Percentiles rank a stretch among this genome's conserved stretches.
These are phyloP conservation scores for Canis aureus DNA, from an alignment of 2,113 vertebrate species.

Conservation along the genomic window DNA sequence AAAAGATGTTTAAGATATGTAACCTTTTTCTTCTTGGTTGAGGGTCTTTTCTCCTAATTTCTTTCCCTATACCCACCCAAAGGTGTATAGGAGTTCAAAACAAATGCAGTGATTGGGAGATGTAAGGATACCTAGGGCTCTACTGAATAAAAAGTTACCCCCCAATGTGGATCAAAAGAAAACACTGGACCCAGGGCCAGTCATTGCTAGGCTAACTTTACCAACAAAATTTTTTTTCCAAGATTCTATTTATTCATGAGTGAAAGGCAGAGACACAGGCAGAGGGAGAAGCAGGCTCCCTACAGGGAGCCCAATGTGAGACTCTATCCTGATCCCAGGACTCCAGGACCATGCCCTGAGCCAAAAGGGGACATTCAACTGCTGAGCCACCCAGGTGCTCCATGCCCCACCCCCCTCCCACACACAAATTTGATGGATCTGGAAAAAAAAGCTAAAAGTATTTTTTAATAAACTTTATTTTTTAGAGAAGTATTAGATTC, in stretches of 20 bases:
- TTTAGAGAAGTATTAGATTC: neutral
- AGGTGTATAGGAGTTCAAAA: neutral
- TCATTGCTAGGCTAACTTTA: neutral
- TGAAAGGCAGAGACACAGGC: too few relatives aligned
- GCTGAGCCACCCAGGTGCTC: too few relatives aligned
- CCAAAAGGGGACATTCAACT: too few relatives aligned
- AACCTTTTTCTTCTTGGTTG: neutral
- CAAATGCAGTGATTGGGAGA: neutral
- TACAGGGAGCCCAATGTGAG: too few relatives aligned
- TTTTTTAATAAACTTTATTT: constrained; percentile 6
- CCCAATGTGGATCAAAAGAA: neutral
- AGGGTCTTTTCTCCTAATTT: neutral
- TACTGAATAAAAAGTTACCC: neutral
- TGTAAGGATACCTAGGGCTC: neutral
- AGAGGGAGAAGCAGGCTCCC: too few relatives aligned
- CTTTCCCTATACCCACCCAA: constrained; percentile 9
- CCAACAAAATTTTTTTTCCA: neutral
- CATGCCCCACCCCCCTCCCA: too few relatives aligned
- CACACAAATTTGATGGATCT: neutral
- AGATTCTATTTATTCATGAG: too few relatives aligned
- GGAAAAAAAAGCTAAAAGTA: neutral
- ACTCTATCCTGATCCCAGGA: too few relatives aligned
- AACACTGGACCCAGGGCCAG: neutral
- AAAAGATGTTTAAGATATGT: neutral
- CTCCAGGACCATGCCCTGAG: too few relatives aligned